Base-by-base conservation (phyloP, 2,797 vertebrate species). In the Tokudaia muenninki region DNA sequence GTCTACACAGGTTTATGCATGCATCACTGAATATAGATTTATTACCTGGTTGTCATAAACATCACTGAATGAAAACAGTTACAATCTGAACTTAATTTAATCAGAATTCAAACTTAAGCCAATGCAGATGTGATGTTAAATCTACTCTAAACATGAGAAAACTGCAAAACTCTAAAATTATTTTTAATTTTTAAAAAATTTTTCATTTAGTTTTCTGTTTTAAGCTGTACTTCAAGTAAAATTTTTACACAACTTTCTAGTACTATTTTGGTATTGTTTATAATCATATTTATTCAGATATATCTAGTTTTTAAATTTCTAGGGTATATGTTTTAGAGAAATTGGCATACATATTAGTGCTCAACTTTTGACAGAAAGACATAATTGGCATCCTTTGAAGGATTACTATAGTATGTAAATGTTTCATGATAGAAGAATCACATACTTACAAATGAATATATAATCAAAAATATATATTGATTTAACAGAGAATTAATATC, bases 51-150 rank as follows among this genome's bases (percentile, higher is more conserved):
- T 87, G 29, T 88, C 31, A 83, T 67, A 88, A 96, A 55, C 6
- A n/a, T 83, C 1, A 75, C 70, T 94, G 72, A 92, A 91, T 47
- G 57, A 86, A 77, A 88, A 37, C 0, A 79, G 13, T 61, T 92
- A 67, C 44, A 94, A 91, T 34, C 10, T 70, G 31, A 79, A 67
- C 11, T 91, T 87, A 91, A 89, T 82, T 95, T 81, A 95, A 87
- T 94, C 13, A 87, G 3, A 2, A 65, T 5, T 89, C 74, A 92
- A 90, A 92, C 31, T 34, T 34, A n/a, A 96, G 31, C 47, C 65
- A 29, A 75, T 91, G 75, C 14, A 52, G 9, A 82, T 16, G 11
- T 65, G 47, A 50, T 7, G 1, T 0, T 86, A 72, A 13, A 59
- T 2, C 0, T 78, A 24, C 61, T 52, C 72, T 74, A 65, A 31